phyloP scores from a whole-genome alignment of 1,140 invertebrate species.

The Lanistes nyassanus region DNA sequence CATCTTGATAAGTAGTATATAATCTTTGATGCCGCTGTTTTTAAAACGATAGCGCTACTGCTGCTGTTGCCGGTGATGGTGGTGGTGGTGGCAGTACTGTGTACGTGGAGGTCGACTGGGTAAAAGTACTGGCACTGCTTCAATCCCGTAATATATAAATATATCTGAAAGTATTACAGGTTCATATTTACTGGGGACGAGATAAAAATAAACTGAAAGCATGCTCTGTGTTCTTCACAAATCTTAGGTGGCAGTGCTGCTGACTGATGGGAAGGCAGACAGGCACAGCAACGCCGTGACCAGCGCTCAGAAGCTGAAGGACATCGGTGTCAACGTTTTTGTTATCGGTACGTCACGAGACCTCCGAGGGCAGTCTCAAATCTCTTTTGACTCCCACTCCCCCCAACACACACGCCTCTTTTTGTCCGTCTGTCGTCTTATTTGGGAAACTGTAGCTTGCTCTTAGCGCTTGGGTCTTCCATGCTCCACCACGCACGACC shows the following conservation, averaged over 20 bases:
- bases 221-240: neutral
- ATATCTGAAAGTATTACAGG: no score
- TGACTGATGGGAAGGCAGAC: slow-evolving; percentile 48
- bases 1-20: no score
- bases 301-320: slow-evolving; percentile 37
- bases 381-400: no score
- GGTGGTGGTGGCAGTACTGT: neutral
- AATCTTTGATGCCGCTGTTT: no score
- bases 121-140: neutral
- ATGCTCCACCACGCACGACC: no score
- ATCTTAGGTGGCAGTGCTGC: slow-evolving; percentile 45
- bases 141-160: neutral
- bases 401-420: no score
- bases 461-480: no score
- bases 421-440: neutral
- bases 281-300: slow-evolving; percentile 30
- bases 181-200: no score
- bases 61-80: neutral
- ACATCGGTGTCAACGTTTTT: slow-evolving; percentile 47
- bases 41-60: no score
- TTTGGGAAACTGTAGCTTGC: neutral
- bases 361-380: no score
- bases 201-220: neutral
- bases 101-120: neutral
- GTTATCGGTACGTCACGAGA: slow-evolving; percentile 39